Evolutionary conservation across 2,113 vertebrate genomes (phyloP).

Genomic region (Rhea americana): DNA sequence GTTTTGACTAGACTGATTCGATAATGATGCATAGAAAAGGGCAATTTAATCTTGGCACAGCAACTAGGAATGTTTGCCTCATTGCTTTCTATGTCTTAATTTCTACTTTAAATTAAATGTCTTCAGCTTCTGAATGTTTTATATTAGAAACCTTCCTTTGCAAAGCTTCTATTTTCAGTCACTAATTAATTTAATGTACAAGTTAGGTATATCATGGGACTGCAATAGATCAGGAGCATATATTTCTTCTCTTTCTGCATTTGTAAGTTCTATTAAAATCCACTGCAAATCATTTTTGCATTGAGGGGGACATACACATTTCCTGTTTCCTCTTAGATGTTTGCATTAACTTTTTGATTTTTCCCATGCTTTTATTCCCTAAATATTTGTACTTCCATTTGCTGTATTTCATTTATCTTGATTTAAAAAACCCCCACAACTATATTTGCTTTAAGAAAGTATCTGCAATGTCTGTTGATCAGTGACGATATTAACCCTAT

Average conservation of each 20-base stretch:
- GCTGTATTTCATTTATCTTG: not conserved
- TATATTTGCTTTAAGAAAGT: not conserved
- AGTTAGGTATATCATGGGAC: constrained; percentile 35
- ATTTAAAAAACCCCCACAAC: not conserved
- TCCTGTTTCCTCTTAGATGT: not conserved
- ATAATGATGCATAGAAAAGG: constrained; percentile 71
- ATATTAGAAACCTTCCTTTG: constrained; percentile 46
- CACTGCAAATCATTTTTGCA: not conserved
- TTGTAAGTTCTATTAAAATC: constrained; percentile 4
- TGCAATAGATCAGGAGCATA: constrained; percentile 10
- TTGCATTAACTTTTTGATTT: constrained; percentile 27
- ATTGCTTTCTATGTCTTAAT: constrained; percentile 67
- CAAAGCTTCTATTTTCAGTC: constrained; percentile 41
- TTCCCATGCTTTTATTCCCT: not conserved
- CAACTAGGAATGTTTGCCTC: constrained; percentile 52
- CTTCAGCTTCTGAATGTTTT: constrained; percentile 51
- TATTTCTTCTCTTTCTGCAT: constrained; percentile 31
- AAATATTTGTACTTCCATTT: constrained; percentile 37
- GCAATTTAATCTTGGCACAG: constrained; percentile 70
- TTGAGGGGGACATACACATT: not conserved
- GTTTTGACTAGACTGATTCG: constrained; percentile 73
- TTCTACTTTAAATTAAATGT: constrained; percentile 66
- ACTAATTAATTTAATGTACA: constrained; percentile 45
- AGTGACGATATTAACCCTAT: not conserved
- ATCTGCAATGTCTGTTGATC: not conserved